These are phyloP conservation scores for Pipistrellus pygmaeus DNA, from an alignment of 2,797 vertebrate genomes.

Conservation along the genomic window DNA sequence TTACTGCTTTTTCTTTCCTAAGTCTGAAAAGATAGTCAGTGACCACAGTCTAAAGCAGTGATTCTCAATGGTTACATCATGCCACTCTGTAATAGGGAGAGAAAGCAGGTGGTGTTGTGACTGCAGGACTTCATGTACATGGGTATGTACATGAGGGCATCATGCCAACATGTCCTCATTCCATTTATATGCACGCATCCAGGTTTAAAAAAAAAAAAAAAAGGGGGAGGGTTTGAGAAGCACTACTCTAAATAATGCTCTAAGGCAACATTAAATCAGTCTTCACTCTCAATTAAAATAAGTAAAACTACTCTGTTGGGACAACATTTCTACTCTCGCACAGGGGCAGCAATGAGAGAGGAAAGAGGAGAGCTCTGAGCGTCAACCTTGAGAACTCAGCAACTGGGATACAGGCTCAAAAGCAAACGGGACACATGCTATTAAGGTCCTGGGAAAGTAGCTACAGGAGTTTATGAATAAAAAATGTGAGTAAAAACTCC, in stretches of 20 bases:
- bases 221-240: neutral
- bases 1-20: neutral
- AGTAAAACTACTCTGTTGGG: neutral
- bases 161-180: neutral
- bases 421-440: neutral
- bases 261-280: neutral
- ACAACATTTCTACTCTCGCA: neutral
- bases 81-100: neutral
- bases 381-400: neutral
- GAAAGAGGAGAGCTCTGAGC: neutral
- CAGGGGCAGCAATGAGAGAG: neutral
- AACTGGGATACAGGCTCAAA: neutral
- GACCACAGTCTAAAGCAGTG: neutral
- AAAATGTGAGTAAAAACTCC: neutral
- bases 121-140: neutral
- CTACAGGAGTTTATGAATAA: neutral
- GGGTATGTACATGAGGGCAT: neutral
- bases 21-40: conserved; percentile 15
- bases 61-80: neutral
- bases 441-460: neutral
- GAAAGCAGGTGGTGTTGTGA: neutral
- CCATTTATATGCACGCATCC: neutral
- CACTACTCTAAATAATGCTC: neutral
- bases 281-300: neutral
- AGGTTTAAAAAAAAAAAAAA: neutral